Evolutionary conservation across 2,888 invertebrate species (phyloP), one percentile per base, ranked within the genome.

Genomic region (Fragum fragum): DNA sequence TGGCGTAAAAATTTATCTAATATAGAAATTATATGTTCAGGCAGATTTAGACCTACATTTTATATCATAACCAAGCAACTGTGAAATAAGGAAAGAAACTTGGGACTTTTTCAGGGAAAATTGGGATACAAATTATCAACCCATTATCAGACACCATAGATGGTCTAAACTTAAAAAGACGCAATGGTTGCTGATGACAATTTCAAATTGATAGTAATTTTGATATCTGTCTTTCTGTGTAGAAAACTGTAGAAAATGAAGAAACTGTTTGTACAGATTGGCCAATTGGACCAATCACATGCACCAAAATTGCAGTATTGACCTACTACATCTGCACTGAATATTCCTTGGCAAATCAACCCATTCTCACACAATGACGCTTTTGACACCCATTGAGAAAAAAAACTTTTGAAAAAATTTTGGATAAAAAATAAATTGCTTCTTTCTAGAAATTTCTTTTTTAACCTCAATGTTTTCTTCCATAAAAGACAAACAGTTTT

Each of bases 361-460:
- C 61, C 61, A 28, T 61, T 61, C 18, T 9, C 61, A 61, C 1
- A 61, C 26, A 28, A 61, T 26, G 7, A 26, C 16, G 18, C 1
- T 29, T 61, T 26, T 61, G 6, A 61, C 6, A 29, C 14, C 28
- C 28, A 16, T 26, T n/a, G n/a, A 29, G 1, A 29, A 5, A 7
- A 3, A 7, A 61, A 23, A 1, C 61, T 61, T 61, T 14, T 14
- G 61, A 61, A 61, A 61, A 28, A 1, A 61, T 61, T 61, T 26
- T 28, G 29, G 29, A 1, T 28, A 61, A 61, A 61, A 29, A 23
- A 26, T 14, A 61, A 61, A 61, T 14, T 61, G 28, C 61, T 61
- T 18, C 6, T 61, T 2, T 28, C 32, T 16, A 61, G 61, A 18
- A 61, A 1, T 61, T 61, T 61, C 61, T 61, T n/a, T n/a, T n/a